A percentile compares a stretch with the other conserved stretches of the same genome.
phyloP scores from a whole-genome alignment of 2,797 vertebrate species.

The Vultur gryphus region DNA sequence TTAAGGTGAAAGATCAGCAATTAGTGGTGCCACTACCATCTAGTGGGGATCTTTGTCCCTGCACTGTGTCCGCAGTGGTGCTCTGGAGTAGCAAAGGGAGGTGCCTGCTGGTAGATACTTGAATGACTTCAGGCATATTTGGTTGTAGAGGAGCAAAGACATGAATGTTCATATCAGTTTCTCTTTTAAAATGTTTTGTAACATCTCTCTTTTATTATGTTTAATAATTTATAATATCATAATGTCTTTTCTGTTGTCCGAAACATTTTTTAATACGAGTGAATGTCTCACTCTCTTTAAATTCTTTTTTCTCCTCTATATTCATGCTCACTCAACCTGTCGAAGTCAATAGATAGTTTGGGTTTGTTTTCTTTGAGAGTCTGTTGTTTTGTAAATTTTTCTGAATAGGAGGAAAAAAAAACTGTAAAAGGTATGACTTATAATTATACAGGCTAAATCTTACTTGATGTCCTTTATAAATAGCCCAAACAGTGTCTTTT shows the following conservation, averaged over 20 bases:
- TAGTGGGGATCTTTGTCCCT: background rate
- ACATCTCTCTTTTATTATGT: background rate
- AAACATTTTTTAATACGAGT: background rate
- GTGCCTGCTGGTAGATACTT: background rate
- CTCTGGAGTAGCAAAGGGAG: background rate
- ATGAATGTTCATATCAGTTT: background rate
- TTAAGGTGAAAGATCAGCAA: background rate
- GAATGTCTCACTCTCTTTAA: background rate
- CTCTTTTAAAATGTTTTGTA: background rate
- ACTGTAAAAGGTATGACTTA: background rate
- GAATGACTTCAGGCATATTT: background rate
- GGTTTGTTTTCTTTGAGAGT: background rate
- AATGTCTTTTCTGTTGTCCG: background rate
- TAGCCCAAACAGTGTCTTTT: background rate
- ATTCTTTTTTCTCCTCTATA: background rate
- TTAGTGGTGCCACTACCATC: slow-evolving; percentile 6
- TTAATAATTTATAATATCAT: background rate
- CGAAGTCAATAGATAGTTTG: background rate
- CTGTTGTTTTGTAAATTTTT: background rate
- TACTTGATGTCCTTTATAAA: background rate
- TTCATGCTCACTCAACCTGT: background rate
- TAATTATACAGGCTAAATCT: background rate
- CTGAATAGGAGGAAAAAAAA: background rate
- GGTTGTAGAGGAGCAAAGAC: background rate
- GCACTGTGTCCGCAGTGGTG: background rate